Percentiles rank a stretch among this genome's conserved stretches.
Conservation (phyloP, 1,140 invertebrate species). For the Drosophila orosa region DNA sequence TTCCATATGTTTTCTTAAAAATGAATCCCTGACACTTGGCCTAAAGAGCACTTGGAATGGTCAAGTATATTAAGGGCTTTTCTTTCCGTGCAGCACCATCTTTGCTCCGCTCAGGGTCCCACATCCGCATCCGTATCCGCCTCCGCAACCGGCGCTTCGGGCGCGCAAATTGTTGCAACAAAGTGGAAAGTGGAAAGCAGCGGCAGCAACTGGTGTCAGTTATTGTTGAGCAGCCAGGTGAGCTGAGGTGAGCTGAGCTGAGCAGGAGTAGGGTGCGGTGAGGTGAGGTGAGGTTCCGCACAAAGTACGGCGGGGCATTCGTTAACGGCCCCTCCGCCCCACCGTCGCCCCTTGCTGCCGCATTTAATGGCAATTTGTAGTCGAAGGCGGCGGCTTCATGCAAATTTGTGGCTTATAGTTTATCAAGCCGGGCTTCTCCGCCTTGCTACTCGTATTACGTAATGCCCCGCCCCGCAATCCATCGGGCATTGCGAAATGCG, state of each 20-base stretch:
- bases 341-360: conserved; percentile 37
- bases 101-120: conserved; percentile 2
- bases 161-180: conserved; percentile 79
- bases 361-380: conserved; percentile 81
- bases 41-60: neutral
- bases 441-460: conserved; percentile 21
- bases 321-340: conserved; percentile 52
- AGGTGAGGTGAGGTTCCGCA: conserved; percentile 40
- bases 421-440: conserved; percentile 66
- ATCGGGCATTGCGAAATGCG: conserved; percentile 63
- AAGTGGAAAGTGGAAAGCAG: conserved; percentile 62
- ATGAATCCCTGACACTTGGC: accelerated
- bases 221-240: conserved; percentile 66
- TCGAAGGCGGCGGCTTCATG: conserved; percentile 68
- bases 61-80: neutral
- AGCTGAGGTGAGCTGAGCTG: conserved; percentile 26
- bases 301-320: conserved; percentile 48
- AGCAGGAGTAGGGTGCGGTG: neutral
- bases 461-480: conserved; percentile 26
- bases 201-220: conserved; percentile 76
- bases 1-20: neutral
- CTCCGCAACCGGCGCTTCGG: conserved; percentile 45
- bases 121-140: conserved; percentile 22
- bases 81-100: conserved; percentile 1
- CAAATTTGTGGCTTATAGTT: conserved; percentile 81